A percentile compares a stretch with the other conserved stretches of the same genome.
These are phyloP conservation scores for Ferdinandea cuprea DNA, from an alignment of 2,888 invertebrate species.

Conservation along the genomic window DNA sequence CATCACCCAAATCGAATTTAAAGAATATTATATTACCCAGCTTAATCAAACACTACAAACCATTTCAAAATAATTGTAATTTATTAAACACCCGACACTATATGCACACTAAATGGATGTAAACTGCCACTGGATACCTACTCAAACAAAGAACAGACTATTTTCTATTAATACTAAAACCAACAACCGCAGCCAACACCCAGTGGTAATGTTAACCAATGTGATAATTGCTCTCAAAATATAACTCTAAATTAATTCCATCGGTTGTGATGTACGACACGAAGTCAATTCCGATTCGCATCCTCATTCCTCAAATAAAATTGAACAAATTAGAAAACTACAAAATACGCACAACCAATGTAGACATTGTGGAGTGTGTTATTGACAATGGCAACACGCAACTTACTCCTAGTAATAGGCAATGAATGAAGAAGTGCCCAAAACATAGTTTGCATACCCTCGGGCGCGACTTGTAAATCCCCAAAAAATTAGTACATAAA, in stretches of 20 bases:
- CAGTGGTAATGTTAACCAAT: not conserved
- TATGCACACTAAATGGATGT: not conserved
- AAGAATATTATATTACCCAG: not conserved
- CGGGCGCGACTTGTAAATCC: not conserved
- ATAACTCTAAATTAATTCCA: not conserved
- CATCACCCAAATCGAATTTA: not conserved
- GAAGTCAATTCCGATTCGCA: not conserved
- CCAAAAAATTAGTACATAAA: not conserved
- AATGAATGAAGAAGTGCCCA: not conserved
- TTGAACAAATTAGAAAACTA: too few relatives aligned
- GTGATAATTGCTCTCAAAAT: constrained; percentile 9
- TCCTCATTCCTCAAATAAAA: not conserved
- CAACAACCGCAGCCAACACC: not conserved
- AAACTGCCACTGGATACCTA: not conserved
- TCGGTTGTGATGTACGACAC: not conserved
- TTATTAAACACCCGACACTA: not conserved
- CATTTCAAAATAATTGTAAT: not conserved
- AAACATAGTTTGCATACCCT: constrained; percentile 2
- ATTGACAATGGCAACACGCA: constrained; percentile 45
- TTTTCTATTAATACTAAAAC: not conserved
- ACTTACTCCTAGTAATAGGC: not conserved
- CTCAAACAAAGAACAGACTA: not conserved
- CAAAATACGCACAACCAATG: not conserved
- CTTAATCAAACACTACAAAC: not conserved
- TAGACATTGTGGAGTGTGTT: not conserved